Base-by-base conservation (phyloP, 2,113 vertebrate genomes). In the Saccopteryx leptura region DNA sequence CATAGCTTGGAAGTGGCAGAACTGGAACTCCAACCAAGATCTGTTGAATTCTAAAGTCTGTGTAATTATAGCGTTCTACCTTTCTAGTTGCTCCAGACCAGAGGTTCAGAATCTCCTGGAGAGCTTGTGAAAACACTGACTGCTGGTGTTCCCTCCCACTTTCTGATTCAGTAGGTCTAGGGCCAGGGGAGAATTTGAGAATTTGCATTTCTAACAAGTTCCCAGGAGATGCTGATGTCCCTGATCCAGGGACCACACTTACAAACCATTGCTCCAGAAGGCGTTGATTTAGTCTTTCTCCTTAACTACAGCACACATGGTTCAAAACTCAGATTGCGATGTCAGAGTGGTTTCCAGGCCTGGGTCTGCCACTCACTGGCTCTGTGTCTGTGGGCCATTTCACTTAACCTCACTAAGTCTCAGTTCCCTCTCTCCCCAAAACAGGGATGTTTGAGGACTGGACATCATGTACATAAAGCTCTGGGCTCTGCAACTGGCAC, bases 161-260 rank as follows among this genome's bases (percentile, higher is more conserved):
- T 48, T 61, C 75, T 58, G 15, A 90, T 66, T 74, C 23, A 23
- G 8, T 66, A 52, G 7, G 0, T 52, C 63, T 86, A 54, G 31
- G 48, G 15, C 2, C 21, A 94, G 52, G 18, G 39, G 23, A 72
- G 60, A 76, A 28, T 50, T 54, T 19, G 9, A 80, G 33, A 60
- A 69, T 74, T 21, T 69, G 48, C 52, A 31, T 52, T 33, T 52
- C 17, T 52, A 13, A 54, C n/a, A 39, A 52, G 19, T 26, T 48
- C 52, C 23, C 31, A 39, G 39, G 28, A n/a, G 21, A 23, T 5
- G 4, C 1, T 28, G n/a, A 9, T 13, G 5, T 8, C 1, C 7
- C 21, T 61, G 9, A 31, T 7, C n/a, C 24, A 9, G 66, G 26
- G 33, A 23, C 66, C 17, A 2, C 3, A n/a, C 8, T 5, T 0